Evolutionary conservation across 2,113 vertebrate species (phyloP).

Genomic region (Nesoenas mayeri): DNA sequence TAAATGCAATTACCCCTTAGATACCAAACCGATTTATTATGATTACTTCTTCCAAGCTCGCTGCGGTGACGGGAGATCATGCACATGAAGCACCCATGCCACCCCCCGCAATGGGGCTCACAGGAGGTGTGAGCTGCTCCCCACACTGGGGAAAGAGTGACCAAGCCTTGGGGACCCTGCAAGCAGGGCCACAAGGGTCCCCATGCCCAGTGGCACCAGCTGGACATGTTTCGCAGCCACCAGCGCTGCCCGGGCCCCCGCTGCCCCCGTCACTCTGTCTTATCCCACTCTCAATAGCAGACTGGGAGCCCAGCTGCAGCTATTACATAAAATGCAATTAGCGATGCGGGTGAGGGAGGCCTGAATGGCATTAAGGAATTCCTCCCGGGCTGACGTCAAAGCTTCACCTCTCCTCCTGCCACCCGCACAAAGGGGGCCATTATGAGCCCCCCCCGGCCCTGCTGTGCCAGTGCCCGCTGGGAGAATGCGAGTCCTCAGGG

Average conservation of each 20-base stretch:
- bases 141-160: accelerated
- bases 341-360: neutral
- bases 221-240: accelerated
- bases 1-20: neutral
- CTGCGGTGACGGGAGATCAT: accelerated
- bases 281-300: neutral
- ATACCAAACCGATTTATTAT: neutral
- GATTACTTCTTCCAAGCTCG: neutral
- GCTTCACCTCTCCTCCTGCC: constrained; percentile 33
- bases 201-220: neutral
- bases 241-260: neutral
- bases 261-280: neutral
- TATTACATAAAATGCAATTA: constrained; percentile 69
- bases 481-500: constrained; percentile 38
- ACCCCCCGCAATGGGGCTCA: accelerated
- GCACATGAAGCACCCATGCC: too few relatives aligned
- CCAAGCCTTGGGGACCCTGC: accelerated
- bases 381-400: constrained; percentile 67
- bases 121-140: neutral
- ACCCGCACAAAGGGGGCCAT: constrained; percentile 43
- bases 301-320: constrained; percentile 42
- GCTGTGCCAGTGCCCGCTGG: neutral
- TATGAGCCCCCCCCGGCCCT: neutral
- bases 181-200: neutral
- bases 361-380: constrained; percentile 71